phyloP scores from a whole-genome alignment of 2,113 vertebrate genomes.

The Anarrhichthys ocellatus region DNA sequence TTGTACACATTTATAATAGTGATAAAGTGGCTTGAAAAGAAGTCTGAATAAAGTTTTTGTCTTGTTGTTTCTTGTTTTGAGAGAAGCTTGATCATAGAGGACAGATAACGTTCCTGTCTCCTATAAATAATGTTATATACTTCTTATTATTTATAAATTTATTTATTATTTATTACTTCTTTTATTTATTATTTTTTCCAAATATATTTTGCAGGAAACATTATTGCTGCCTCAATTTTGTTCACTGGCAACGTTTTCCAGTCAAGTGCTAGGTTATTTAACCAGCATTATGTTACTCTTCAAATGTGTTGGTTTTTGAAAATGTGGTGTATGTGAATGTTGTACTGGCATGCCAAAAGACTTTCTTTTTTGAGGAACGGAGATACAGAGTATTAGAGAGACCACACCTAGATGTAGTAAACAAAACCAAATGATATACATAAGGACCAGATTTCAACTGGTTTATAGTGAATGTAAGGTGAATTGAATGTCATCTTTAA shows the following conservation, averaged over 20 bases:
- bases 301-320: background rate
- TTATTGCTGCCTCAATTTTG: background rate
- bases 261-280: background rate
- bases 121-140: background rate
- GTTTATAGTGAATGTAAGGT: background rate
- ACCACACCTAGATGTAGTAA: background rate
- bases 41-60: background rate
- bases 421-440: background rate
- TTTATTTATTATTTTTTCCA: no score
- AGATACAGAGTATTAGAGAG: no score
- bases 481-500: background rate
- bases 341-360: background rate
- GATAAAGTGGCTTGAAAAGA: background rate
- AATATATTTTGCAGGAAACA: background rate
- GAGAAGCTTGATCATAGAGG: background rate
- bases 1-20: background rate
- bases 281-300: background rate
- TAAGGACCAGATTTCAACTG: background rate
- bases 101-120: background rate
- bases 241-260: background rate
- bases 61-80: slow-evolving; percentile 4
- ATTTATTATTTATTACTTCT: no score
- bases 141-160: no score
- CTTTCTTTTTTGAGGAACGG: background rate
- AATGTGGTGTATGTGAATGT: background rate